These are phyloP conservation scores for Buathra laborator DNA, from an alignment of 2,888 invertebrate genomes.

Conservation along the genomic window DNA sequence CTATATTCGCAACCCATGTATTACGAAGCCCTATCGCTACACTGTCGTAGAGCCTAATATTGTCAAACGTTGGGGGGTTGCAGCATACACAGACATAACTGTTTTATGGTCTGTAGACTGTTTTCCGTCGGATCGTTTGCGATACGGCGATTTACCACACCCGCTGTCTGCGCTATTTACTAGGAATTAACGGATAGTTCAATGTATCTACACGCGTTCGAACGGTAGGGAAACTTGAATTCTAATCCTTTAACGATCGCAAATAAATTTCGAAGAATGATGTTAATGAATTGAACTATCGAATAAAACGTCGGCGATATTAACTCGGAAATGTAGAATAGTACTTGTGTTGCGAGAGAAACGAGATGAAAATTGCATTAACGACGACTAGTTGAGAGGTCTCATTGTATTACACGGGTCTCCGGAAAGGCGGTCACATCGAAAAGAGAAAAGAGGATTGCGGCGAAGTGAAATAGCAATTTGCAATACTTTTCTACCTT, in stretches of 20 bases:
- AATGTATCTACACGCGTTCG: not conserved
- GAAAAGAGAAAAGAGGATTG: not conserved
- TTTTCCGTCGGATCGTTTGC: conserved; percentile 9
- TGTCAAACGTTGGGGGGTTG: conserved; percentile 4
- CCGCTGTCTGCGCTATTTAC: not conserved
- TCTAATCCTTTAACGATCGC: not conserved
- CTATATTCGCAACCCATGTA: not conserved
- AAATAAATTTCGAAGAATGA: not conserved
- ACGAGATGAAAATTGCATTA: not conserved
- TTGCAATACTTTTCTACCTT: not conserved
- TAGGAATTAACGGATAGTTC: not conserved
- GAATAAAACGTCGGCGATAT: not conserved
- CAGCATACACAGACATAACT: not conserved
- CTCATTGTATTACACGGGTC: not conserved
- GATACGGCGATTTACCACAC: not conserved
- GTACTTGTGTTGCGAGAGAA: not conserved
- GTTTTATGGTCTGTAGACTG: conserved; percentile 19
- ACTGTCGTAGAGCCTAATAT: not conserved
- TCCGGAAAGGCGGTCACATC: not conserved
- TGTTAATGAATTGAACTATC: not conserved
- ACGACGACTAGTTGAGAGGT: not conserved
- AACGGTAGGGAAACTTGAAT: not conserved
- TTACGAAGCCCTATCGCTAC: not conserved
- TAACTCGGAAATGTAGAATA: not conserved
- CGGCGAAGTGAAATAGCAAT: conserved; percentile 5